A percentile compares a stretch with the other conserved stretches of the same genome.
phyloP scores from a whole-genome alignment of 1,140 invertebrate species.

The Gryllus bimaculatus region DNA sequence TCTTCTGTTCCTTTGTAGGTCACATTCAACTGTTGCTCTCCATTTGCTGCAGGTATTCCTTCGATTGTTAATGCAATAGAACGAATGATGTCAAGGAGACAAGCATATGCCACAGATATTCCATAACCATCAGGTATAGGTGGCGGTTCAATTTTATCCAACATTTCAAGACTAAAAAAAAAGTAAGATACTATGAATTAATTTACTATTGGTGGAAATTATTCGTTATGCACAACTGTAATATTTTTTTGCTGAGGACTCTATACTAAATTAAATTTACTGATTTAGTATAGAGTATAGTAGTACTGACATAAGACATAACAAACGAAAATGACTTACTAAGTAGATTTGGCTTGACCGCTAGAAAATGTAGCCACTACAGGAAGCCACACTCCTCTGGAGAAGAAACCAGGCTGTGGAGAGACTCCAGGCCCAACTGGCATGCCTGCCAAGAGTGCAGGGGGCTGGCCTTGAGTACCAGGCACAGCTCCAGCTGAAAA shows the following conservation, averaged over 20 bases:
- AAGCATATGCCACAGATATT: conserved; percentile 87
- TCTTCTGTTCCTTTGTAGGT: conserved; percentile 41
- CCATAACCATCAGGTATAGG: conserved; percentile 89
- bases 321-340: conserved; percentile 52
- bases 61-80: conserved; percentile 62
- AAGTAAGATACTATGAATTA: background rate
- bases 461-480: conserved; percentile 53
- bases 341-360: conserved; percentile 74
- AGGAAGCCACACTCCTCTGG: conserved; percentile 84
- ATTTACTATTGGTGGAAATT: too few species aligned
- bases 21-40: conserved; percentile 25
- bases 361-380: conserved; percentile 74
- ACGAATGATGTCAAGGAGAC: conserved; percentile 77
- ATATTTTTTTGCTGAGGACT: too few species aligned
- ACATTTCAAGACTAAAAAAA: conserved; percentile 75
- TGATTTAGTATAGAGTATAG: background rate
- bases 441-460: conserved; percentile 54
- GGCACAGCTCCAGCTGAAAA: conserved; percentile 14
- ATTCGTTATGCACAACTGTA: too few species aligned
- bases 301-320: background rate
- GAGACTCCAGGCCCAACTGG: conserved; percentile 66
- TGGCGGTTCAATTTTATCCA: conserved; percentile 91
- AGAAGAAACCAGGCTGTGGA: conserved; percentile 85
- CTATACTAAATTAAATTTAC: too few species aligned
- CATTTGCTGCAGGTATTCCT: conserved; percentile 40